phyloP scores from a whole-genome alignment of 1,140 invertebrate genomes.

The Platyscapa corneri region DNA sequence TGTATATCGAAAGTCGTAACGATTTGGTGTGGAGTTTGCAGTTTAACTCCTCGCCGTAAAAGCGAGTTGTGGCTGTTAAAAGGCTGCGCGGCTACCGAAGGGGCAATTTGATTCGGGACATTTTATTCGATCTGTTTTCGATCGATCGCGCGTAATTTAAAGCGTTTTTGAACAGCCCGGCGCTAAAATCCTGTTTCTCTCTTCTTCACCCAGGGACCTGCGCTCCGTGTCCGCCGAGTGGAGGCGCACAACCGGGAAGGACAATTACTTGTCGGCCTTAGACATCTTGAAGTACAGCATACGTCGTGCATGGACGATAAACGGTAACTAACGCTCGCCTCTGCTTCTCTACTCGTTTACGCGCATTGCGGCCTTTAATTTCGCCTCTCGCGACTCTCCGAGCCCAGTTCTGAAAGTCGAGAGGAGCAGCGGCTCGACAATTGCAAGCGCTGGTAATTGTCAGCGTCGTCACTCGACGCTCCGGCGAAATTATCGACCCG shows the following conservation, averaged over 20 bases:
- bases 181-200: neutral
- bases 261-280: conserved; percentile 75
- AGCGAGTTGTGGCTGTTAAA: no score
- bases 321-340: conserved; percentile 71
- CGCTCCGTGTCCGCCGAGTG: conserved; percentile 82
- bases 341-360: neutral
- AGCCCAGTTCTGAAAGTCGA: neutral
- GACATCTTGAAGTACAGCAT: conserved; percentile 81
- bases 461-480: no score
- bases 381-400: neutral
- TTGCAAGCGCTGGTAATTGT: no score
- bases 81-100: no score
- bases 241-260: conserved; percentile 67
- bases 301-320: conserved; percentile 82
- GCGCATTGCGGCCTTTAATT: neutral
- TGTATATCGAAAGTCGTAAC: no score
- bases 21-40: no score
- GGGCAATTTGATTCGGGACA: no score
- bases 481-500: no score
- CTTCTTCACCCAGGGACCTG: conserved; percentile 77
- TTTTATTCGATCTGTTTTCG: no score
- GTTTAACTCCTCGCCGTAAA: no score
- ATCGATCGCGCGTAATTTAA: neutral
- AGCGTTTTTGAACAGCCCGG: neutral
- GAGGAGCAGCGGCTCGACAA: neutral